phyloP scores from a whole-genome alignment of 2,797 vertebrate genomes.

The Melanotaenia maccullochi region DNA sequence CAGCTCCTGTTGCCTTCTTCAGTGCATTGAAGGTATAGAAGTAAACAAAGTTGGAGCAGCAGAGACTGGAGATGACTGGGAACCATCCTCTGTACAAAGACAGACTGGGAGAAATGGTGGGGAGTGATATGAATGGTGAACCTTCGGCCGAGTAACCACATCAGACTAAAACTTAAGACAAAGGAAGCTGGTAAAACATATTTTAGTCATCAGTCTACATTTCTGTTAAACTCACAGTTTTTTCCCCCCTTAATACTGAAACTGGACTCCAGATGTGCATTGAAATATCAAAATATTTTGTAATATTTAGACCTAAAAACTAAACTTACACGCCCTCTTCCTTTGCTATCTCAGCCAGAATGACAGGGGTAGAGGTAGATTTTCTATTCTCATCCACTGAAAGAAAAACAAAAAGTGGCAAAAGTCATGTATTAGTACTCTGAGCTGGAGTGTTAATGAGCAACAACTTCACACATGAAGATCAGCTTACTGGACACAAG shows the following conservation, averaged over 20 bases:
- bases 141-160: neutral
- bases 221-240: no score
- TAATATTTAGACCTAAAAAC: neutral
- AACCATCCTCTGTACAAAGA: constrained; percentile 88
- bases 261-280: no score
- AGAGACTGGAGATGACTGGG: constrained; percentile 87
- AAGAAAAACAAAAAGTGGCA: constrained; percentile 40
- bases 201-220: neutral
- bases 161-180: no score
- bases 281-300: no score
- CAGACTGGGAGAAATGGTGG: constrained; percentile 62
- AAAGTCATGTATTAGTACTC: neutral
- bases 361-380: constrained; percentile 80
- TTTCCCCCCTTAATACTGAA: no score
- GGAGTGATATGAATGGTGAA: constrained; percentile 1
- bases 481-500: neutral
- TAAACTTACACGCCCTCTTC: constrained; percentile 86
- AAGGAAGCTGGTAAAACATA: neutral
- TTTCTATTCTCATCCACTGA: constrained; percentile 86
- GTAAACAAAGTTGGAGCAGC: constrained; percentile 89
- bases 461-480: neutral
- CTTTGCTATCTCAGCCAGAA: constrained; percentile 84
- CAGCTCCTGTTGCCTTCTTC: constrained; percentile 71
- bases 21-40: constrained; percentile 88
- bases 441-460: neutral